These are phyloP conservation scores for Lepidonotus clava DNA, from an alignment of 2,888 invertebrate species.

Conservation along the genomic window DNA sequence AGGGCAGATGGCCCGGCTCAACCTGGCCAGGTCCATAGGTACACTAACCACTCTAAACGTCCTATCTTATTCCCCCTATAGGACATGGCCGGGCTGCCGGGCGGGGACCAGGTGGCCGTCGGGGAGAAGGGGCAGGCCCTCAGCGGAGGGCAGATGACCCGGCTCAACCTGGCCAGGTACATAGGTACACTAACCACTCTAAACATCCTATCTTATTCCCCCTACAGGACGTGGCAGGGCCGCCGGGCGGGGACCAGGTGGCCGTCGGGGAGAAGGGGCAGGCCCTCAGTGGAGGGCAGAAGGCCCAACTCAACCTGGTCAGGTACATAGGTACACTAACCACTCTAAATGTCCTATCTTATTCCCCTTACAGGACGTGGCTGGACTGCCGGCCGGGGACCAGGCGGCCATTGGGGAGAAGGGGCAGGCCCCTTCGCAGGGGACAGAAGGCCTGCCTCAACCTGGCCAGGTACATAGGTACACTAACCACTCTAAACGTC, in stretches of 20 bases:
- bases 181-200: too few relatives aligned
- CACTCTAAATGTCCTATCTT: too few relatives aligned
- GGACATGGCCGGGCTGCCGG: constrained; percentile 88
- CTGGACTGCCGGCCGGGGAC: constrained; percentile 89
- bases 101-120: constrained; percentile 90
- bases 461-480: constrained; percentile 80
- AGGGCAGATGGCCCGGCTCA: constrained; percentile 91
- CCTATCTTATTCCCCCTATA: too few relatives aligned
- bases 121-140: constrained; percentile 93
- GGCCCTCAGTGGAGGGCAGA: constrained; percentile 91
- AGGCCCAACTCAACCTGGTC: constrained; percentile 88
- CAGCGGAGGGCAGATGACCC: constrained; percentile 92
- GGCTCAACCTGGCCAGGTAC: constrained; percentile 85
- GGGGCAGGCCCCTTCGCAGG: constrained; percentile 91
- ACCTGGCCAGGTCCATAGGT: constrained; percentile 83
- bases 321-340: too few relatives aligned
- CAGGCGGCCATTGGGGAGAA: constrained; percentile 92
- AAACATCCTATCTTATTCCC: too few relatives aligned
- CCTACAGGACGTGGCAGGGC: constrained; percentile 85
- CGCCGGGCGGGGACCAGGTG: constrained; percentile 91
- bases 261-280: constrained; percentile 93
- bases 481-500: too few relatives aligned
- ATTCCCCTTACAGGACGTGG: constrained; percentile 84
- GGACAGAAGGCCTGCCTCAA: constrained; percentile 92
- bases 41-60: too few relatives aligned